A percentile compares a stretch with the other conserved stretches of the same genome.
These are phyloP conservation scores for Clamator glandarius DNA, from an alignment of 2,797 vertebrate species.

Conservation along the genomic window DNA sequence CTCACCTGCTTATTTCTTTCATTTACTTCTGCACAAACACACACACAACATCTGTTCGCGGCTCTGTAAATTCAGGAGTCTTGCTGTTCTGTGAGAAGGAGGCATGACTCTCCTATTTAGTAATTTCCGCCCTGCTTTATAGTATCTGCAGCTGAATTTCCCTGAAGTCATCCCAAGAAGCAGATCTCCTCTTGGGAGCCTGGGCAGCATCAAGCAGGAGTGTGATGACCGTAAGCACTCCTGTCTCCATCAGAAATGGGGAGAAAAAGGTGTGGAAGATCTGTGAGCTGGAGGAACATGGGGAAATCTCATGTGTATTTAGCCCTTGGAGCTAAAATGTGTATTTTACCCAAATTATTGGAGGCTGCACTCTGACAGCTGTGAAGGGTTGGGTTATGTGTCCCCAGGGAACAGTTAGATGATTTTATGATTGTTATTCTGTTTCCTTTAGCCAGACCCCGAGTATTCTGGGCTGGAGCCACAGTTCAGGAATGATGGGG, in stretches of 20 bases:
- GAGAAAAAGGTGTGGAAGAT: background rate
- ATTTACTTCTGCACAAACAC: background rate
- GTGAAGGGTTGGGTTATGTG: background rate
- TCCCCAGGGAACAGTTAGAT: background rate
- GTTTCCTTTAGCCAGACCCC: conserved; percentile 12
- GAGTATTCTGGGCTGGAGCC: background rate
- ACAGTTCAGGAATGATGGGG: background rate
- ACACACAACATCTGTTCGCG: background rate
- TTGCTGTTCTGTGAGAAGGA: background rate
- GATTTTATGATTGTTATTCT: background rate
- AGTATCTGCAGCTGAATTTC: background rate
- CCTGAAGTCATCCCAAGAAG: background rate
- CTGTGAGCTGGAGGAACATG: background rate
- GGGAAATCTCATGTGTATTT: background rate
- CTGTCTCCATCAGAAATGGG: background rate
- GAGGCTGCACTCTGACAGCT: background rate
- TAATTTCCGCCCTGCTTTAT: background rate
- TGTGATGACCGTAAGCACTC: background rate
- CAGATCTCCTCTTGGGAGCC: background rate
- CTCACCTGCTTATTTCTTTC: background rate
- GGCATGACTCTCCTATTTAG: background rate
- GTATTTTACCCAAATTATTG: background rate
- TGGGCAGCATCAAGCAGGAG: background rate
- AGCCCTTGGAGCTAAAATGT: background rate
- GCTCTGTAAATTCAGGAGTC: background rate